A percentile compares a stretch with the other conserved stretches of the same genome.
Evolutionary conservation across 1,140 invertebrate species (phyloP).

Genomic region (Globodera rostochiensis): DNA sequence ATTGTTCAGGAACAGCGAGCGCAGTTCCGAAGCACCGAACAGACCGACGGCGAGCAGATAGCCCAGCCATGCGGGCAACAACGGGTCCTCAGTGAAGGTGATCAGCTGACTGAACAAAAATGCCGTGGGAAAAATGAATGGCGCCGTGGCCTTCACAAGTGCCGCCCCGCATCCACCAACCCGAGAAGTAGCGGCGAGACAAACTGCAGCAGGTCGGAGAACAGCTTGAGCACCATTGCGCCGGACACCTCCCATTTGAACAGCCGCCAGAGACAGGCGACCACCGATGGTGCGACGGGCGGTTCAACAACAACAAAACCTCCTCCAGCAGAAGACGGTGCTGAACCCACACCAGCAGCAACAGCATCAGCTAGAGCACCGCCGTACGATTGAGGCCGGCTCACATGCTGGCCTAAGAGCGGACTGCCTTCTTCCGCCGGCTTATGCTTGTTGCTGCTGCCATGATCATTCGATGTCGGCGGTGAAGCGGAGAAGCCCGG

Average conservation of each 20-base stretch:
- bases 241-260: constrained; percentile 52
- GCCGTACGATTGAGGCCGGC: not conserved
- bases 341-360: constrained; percentile 15
- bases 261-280: constrained; percentile 46
- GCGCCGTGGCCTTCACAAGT: too few relatives aligned
- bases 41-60: constrained; percentile 51
- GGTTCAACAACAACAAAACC: not conserved
- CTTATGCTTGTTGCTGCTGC: not conserved
- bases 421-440: not conserved
- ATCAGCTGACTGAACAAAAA: constrained; percentile 66
- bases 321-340: constrained; percentile 15
- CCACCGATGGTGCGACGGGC: constrained; percentile 25
- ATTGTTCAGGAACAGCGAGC: constrained; percentile 44
- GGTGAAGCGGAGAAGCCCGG: too few relatives aligned
- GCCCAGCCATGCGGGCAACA: constrained; percentile 54
- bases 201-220: constrained; percentile 55
- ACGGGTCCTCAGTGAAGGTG: constrained; percentile 54
- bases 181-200: constrained; percentile 58
- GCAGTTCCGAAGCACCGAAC: constrained; percentile 53
- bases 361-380: not conserved
- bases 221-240: constrained; percentile 46
- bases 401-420: not conserved
- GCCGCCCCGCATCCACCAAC: constrained; percentile 67
- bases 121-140: constrained; percentile 10
- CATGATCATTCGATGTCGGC: too few relatives aligned